Base-by-base conservation (phyloP, 2,888 invertebrate species). In the Eudemis profundana region DNA sequence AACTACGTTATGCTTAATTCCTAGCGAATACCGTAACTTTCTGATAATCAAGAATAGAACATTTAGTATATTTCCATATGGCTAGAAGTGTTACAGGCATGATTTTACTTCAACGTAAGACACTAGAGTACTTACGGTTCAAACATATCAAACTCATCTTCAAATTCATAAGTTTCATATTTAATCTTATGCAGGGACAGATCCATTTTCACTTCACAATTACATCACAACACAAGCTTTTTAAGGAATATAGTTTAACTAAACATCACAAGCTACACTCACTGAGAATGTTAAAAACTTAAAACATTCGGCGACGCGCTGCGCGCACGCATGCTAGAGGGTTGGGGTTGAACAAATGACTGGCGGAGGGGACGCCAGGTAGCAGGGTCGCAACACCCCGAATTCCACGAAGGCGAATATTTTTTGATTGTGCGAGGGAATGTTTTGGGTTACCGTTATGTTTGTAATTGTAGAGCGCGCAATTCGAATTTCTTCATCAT, bases 301-400 rank as follows among this genome's bases (percentile, higher is more conserved):
- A 36, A 46, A 50, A 50, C 40, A 19, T 47, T 44, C 23, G 47
- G 67, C 70, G 72, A 72, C 67, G 70, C 68, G 69, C 72, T 82
- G 83, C 90, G 87, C 79, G 73, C 74, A 78, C 87, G 87, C 88
- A 87, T 84, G 74, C 75, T 83, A 74, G 80, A 80, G 83, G 84
- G 80, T 80, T 79, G 78, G 73, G 81, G 84, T 78, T 75, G 77
- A 72, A 68, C 56, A 63, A 84, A 77, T 79, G 83, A 79, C 77
- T 80, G 76, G 70, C 70, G 70, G 72, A 74, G 73, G 76, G 80
- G 80, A 73, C 70, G 71, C 74, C 88, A 89, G 89, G 89, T 89
- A 90, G 86, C 78, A 74, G 85, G 87, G 82, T 78, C 79, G 76
- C 72, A 72, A 12, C 46, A 44, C 79, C 82, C 82, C 76, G 72